Conservation (phyloP, 2,797 vertebrate genomes). For the Coracias cyanogaster region DNA sequence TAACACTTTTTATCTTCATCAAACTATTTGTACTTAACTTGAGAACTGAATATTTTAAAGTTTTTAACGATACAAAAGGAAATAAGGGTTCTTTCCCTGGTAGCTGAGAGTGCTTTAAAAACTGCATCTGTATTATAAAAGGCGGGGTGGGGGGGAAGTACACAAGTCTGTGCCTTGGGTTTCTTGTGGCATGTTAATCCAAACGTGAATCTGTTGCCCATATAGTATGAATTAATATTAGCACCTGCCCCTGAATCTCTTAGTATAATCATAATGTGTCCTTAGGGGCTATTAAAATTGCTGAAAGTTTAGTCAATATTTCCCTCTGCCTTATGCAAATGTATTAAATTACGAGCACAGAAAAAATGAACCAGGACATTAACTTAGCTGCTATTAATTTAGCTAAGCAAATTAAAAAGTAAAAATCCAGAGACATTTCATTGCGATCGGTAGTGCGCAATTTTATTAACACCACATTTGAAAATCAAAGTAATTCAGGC, state of each 20-base stretch:
- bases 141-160: too few relatives aligned
- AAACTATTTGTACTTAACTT: not conserved
- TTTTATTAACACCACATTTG: not conserved
- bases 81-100: not conserved
- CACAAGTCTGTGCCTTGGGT: not conserved
- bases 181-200: not conserved
- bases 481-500: not conserved
- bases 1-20: not conserved
- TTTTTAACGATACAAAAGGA: not conserved
- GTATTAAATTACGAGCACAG: not conserved
- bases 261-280: not conserved
- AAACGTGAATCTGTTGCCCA: not conserved
- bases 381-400: slow-evolving; percentile 27
- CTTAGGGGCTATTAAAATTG: not conserved
- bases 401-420: slow-evolving; percentile 33
- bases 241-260: not conserved
- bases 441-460: not conserved
- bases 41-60: not conserved
- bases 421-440: not conserved
- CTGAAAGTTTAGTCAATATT: not conserved
- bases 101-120: not conserved
- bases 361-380: not conserved
- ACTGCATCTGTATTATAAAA: not conserved
- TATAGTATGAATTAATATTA: not conserved
- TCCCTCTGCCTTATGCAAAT: slow-evolving; percentile 6